A percentile compares a stretch with the other conserved stretches of the same genome.
Evolutionary conservation across 92 coral and sea anemone species (phyloP).

Genomic region (Epizoanthus illoricatus): DNA sequence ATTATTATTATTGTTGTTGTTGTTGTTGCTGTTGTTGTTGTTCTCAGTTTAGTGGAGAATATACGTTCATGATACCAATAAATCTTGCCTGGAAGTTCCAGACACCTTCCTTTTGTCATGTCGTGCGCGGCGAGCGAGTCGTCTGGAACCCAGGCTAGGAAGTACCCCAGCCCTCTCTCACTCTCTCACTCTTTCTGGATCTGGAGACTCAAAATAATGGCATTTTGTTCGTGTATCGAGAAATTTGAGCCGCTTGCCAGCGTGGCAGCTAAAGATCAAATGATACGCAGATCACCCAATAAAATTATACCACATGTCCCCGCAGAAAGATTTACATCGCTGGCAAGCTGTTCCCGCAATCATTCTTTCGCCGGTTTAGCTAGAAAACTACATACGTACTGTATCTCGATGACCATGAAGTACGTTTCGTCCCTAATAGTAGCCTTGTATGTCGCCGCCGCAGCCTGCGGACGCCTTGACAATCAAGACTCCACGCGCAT

Average conservation of each 20-base stretch:
- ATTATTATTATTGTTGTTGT: too few relatives aligned
- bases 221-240: neutral
- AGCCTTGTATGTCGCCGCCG: neutral
- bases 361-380: neutral
- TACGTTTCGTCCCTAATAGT: neutral
- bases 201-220: neutral
- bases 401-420: neutral
- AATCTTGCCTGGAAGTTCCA: too few relatives aligned
- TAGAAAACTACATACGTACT: neutral
- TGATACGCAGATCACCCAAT: slow-evolving; percentile 2
- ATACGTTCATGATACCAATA: too few relatives aligned
- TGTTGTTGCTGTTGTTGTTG: too few relatives aligned
- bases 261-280: slow-evolving; percentile 37
- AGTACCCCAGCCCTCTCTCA: neutral
- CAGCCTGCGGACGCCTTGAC: slow-evolving; percentile 21
- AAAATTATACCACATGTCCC: neutral
- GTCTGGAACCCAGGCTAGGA: too few relatives aligned
- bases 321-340: neutral
- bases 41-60: too few relatives aligned
- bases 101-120: too few relatives aligned
- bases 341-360: neutral
- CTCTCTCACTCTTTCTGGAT: neutral
- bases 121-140: too few relatives aligned
- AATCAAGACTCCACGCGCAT: neutral
- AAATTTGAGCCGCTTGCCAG: slow-evolving; percentile 38